Conservation (phyloP, 2,113 vertebrate species). For the Benitochromis conjunctus region DNA sequence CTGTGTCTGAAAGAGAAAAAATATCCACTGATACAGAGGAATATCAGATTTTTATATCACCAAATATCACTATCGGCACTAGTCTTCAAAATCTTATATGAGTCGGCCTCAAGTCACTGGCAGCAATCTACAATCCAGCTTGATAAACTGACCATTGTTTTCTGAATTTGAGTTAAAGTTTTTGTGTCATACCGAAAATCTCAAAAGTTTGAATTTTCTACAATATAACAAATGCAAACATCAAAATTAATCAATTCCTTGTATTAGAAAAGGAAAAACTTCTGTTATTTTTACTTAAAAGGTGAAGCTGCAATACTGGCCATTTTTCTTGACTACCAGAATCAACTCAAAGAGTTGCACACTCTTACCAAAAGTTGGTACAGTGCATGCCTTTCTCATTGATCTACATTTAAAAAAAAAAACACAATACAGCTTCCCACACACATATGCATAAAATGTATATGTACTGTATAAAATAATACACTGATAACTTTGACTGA, state of each 20-base stretch:
- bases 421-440: neutral
- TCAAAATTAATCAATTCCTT: neutral
- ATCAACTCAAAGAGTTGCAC: neutral
- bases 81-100: neutral
- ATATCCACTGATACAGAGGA: neutral
- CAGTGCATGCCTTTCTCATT: neutral
- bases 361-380: neutral
- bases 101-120: neutral
- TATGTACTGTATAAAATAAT: neutral
- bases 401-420: neutral
- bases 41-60: neutral
- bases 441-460: neutral
- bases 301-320: neutral
- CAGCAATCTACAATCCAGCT: neutral
- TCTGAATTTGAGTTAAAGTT: neutral
- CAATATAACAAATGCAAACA: neutral
- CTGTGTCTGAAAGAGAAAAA: neutral
- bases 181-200: neutral
- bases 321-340: neutral
- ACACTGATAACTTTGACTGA: conserved; percentile 7
- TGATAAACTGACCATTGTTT: neutral
- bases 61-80: neutral
- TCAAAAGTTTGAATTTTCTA: neutral
- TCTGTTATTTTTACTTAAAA: neutral
- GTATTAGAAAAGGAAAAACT: neutral